These are phyloP conservation scores for Tachystola acroxantha DNA, from an alignment of 2,888 invertebrate genomes.

Conservation along the genomic window DNA sequence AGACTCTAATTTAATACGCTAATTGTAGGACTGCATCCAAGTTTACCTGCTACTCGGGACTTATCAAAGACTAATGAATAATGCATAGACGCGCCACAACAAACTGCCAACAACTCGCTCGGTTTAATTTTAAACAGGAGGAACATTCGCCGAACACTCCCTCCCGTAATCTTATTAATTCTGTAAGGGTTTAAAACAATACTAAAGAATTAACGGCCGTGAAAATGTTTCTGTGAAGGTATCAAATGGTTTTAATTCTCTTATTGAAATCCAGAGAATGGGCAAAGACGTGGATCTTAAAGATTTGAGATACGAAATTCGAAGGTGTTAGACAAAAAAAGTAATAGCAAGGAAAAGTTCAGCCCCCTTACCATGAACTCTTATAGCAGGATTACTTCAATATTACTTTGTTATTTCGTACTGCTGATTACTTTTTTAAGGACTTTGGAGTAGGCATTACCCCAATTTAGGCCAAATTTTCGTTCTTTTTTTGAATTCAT, in stretches of 20 bases:
- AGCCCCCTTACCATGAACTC: no score
- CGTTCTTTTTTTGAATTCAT: no score
- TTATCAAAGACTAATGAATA: conserved; percentile 12
- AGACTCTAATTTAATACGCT: no score
- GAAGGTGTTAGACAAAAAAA: no score
- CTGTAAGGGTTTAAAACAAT: conserved; percentile 11
- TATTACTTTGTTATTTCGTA: no score
- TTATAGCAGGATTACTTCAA: no score
- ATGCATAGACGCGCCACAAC: conserved; percentile 9
- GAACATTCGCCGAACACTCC: conserved; percentile 6
- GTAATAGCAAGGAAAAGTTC: no score
- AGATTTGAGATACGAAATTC: no score
- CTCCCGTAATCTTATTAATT: conserved; percentile 12
- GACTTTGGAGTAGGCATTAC: no score
- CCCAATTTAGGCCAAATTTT: no score
- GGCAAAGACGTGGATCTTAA: no score
- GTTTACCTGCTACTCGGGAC: background rate
- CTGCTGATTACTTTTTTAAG: no score
- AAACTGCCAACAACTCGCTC: conserved; percentile 6
- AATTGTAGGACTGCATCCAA: background rate
- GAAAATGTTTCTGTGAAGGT: conserved; percentile 5
- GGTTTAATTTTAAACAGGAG: background rate
- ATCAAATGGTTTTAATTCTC: background rate
- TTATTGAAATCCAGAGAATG: conserved; percentile 3
- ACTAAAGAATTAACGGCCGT: conserved; percentile 9